phyloP scores from a whole-genome alignment of 2,113 vertebrate genomes.

The Myotis brandtii region DNA sequence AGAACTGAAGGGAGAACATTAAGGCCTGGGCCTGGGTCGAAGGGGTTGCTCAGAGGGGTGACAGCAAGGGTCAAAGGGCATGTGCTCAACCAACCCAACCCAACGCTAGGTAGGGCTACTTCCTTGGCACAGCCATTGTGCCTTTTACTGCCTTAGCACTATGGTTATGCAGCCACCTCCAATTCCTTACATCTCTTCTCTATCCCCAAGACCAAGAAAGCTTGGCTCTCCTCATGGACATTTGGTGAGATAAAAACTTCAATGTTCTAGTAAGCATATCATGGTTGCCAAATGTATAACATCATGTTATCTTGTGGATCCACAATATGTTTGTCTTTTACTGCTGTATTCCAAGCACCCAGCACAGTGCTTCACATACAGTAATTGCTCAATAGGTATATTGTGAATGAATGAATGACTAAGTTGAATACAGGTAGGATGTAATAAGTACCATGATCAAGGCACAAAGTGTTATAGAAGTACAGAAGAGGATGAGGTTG shows the following conservation, averaged over 20 bases:
- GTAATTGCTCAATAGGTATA: slow-evolving; percentile 19
- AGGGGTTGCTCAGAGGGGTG: neutral
- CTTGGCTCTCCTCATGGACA: neutral
- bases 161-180: neutral
- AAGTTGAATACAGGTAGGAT: slow-evolving; percentile 16
- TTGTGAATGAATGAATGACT: slow-evolving; percentile 4
- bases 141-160: neutral
- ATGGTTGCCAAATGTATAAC: neutral
- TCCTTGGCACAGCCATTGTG: neutral
- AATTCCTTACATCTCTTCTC: neutral
- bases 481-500: neutral
- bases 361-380: neutral
- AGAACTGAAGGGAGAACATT: neutral
- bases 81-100: neutral
- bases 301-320: neutral
- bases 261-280: neutral
- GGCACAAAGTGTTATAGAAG: slow-evolving; percentile 13
- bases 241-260: neutral
- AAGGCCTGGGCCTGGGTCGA: neutral
- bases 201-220: neutral
- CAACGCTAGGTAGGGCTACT: neutral
- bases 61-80: neutral
- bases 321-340: neutral
- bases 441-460: neutral
- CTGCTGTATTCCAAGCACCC: neutral